These are phyloP conservation scores for Caenorhabditis inopinata DNA, from an alignment of 1,140 invertebrate species.

Conservation along the genomic window DNA sequence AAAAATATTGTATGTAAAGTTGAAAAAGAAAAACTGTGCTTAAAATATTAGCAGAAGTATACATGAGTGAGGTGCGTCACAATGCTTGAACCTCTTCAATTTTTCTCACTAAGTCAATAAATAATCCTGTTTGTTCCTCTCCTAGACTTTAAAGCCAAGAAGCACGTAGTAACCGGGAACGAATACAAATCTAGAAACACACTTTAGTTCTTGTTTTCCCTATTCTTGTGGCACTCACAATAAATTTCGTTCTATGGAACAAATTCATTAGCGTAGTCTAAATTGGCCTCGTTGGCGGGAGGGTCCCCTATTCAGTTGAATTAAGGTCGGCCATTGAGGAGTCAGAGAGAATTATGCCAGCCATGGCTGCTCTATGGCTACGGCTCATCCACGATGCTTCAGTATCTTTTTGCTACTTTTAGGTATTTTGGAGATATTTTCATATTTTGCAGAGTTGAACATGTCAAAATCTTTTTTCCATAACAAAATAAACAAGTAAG, in stretches of 20 bases:
- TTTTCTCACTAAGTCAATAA: neutral
- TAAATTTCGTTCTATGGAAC: neutral
- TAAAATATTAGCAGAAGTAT: neutral
- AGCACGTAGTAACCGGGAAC: neutral
- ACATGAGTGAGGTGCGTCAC: constrained; percentile 14
- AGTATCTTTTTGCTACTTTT: too few relatives aligned
- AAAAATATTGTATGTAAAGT: too few relatives aligned
- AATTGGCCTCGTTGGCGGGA: neutral
- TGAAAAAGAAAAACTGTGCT: neutral
- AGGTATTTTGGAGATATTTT: too few relatives aligned
- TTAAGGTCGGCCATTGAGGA: neutral
- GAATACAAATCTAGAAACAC: neutral
- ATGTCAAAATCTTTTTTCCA: too few relatives aligned
- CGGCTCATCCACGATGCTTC: too few relatives aligned
- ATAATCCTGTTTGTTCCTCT: neutral
- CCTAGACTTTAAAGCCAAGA: neutral
- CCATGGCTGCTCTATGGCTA: too few relatives aligned
- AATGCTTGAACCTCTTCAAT: neutral
- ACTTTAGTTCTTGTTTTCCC: neutral
- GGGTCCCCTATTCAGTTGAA: neutral
- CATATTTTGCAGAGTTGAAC: too few relatives aligned
- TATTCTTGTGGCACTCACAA: neutral
- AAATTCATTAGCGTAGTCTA: neutral
- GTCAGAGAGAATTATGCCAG: too few relatives aligned
- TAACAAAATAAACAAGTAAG: too few relatives aligned